Conservation (phyloP, 2,797 vertebrate species). For the Gallinago solitaria region DNA sequence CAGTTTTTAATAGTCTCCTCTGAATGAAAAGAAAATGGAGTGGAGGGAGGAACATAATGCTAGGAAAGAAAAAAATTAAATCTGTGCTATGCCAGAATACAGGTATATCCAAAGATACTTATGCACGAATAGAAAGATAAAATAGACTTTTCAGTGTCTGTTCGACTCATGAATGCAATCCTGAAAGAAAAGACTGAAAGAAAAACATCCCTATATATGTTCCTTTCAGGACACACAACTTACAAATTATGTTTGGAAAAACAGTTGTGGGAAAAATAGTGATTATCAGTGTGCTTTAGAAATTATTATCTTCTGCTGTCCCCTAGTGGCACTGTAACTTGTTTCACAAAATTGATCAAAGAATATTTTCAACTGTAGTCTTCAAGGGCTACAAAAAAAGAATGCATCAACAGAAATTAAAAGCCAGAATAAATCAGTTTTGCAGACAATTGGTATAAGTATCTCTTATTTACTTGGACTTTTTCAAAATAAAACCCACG, state of each 20-base stretch:
- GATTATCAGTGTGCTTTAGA: neutral
- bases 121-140: neutral
- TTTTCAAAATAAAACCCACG: neutral
- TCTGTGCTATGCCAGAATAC: neutral
- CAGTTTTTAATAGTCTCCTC: neutral
- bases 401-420: neutral
- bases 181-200: neutral
- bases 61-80: neutral
- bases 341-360: neutral
- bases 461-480: neutral
- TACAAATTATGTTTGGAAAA: neutral
- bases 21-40: neutral
- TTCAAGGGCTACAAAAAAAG: neutral
- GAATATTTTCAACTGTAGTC: neutral
- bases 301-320: slow-evolving; percentile 72
- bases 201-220: neutral
- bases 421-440: neutral
- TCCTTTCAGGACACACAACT: neutral
- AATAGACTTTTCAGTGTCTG: neutral
- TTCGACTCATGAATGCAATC: neutral
- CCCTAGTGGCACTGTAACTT: slow-evolving; percentile 69
- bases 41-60: neutral
- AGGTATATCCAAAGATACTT: neutral
- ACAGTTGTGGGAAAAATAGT: neutral
- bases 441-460: neutral